Percentiles rank a stretch among this genome's conserved stretches.
phyloP scores from a whole-genome alignment of 2,797 vertebrate species.

The Pangasius djambal region DNA sequence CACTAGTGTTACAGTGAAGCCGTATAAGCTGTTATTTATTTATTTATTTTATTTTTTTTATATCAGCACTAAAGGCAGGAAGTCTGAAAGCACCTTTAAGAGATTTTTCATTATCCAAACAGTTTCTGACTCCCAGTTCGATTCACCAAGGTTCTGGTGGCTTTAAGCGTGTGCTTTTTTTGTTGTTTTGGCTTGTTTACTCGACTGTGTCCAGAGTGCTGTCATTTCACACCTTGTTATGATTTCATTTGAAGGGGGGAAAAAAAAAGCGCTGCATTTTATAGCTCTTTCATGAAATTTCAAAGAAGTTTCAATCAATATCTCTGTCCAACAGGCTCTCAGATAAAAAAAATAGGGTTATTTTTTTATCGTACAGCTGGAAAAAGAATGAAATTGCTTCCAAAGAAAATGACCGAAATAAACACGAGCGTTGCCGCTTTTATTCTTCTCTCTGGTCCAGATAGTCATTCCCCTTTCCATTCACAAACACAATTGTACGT shows the following conservation, averaged over 20 bases:
- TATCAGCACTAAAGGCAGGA: not conserved
- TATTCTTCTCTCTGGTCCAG: constrained; percentile 11
- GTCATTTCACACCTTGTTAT: constrained; percentile 74
- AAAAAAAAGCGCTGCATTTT: constrained; percentile 15
- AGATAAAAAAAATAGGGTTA: not conserved
- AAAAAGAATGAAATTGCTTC: constrained; percentile 34
- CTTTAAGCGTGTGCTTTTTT: not conserved
- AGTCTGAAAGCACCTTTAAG: not conserved
- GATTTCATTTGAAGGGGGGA: constrained; percentile 64
- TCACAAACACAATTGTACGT: constrained; percentile 34
- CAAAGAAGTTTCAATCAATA: constrained; percentile 45
- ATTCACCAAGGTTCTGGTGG: not conserved
- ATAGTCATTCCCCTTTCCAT: constrained; percentile 26
- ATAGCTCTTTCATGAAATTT: constrained; percentile 24
- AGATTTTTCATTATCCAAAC: not conserved
- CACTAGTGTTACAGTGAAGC: not conserved
- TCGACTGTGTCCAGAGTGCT: constrained; percentile 44
- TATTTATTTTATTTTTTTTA: not conserved
- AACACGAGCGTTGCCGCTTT: constrained; percentile 14
- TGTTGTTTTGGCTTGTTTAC: not conserved
- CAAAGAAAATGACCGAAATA: constrained; percentile 36
- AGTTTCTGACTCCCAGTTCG: not conserved
- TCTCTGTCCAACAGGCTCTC: constrained; percentile 36
- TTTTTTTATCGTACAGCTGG: constrained; percentile 22
- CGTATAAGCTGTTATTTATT: not conserved